These are phyloP conservation scores for Sternotherus odoratus DNA, from an alignment of 2,797 vertebrate species.

Conservation along the genomic window DNA sequence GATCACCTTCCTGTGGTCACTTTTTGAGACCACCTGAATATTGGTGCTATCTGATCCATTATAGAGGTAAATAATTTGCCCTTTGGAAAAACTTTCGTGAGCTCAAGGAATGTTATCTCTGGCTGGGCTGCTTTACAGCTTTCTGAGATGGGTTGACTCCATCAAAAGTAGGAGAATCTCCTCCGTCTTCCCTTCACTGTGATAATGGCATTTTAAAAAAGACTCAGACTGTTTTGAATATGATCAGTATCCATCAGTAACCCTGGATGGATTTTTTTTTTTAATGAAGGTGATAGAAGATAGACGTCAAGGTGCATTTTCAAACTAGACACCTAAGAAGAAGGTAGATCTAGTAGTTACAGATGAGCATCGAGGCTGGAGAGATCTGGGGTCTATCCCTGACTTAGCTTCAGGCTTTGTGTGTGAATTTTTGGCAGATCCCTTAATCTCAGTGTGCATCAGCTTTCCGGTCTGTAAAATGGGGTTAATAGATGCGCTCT, in stretches of 20 bases:
- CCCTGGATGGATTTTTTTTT: neutral
- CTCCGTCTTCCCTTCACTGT: constrained; percentile 33
- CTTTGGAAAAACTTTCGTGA: neutral
- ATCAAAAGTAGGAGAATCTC: neutral
- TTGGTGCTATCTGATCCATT: neutral
- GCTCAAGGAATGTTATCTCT: neutral
- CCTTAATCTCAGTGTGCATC: neutral
- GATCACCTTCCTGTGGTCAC: neutral
- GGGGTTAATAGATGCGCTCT: neutral
- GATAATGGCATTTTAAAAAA: neutral
- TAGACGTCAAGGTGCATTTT: neutral
- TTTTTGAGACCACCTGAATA: neutral
- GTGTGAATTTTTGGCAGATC: neutral
- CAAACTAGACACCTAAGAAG: neutral
- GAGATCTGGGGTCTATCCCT: neutral
- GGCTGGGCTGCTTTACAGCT: neutral
- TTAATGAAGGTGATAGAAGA: neutral
- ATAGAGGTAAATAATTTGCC: neutral
- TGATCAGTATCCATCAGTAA: neutral
- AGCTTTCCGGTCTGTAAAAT: neutral
- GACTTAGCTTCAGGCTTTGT: neutral
- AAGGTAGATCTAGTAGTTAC: neutral
- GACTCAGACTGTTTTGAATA: neutral
- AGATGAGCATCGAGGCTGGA: neutral
- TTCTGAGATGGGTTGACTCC: neutral